phyloP scores from a whole-genome alignment of 2,888 invertebrate species.

The Trichacis sp. region DNA sequence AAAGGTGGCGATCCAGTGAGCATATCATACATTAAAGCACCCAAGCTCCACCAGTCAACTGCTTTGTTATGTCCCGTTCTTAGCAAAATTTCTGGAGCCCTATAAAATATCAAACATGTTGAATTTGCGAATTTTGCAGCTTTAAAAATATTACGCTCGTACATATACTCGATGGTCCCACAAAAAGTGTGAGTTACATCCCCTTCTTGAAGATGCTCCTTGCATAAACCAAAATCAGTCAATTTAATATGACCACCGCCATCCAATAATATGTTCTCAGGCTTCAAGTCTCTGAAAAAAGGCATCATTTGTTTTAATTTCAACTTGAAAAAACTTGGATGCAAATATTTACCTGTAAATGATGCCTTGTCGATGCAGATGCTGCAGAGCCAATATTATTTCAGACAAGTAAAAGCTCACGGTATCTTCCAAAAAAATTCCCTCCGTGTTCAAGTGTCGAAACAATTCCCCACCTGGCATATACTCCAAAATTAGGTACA shows the following conservation, averaged over 20 bases:
- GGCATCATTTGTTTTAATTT: background rate
- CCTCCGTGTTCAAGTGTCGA: constrained; percentile 81
- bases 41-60: constrained; percentile 99
- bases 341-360: constrained; percentile 79
- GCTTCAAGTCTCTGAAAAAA: constrained; percentile 87
- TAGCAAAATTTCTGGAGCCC: constrained; percentile 99
- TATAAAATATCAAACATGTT: no score
- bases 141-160: no score
- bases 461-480: constrained; percentile 82
- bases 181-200: constrained; percentile 98
- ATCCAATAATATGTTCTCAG: constrained; percentile 97
- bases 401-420: constrained; percentile 97
- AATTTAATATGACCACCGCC: constrained; percentile 85
- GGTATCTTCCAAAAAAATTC: constrained; percentile 81
- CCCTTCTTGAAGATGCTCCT: constrained; percentile 76
- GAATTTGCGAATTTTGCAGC: no score
- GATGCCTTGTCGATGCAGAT: constrained; percentile 96
- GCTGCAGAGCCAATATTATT: constrained; percentile 96
- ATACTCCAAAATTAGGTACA: constrained; percentile 82
- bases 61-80: constrained; percentile 98
- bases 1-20: constrained; percentile 98
- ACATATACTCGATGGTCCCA: constrained; percentile 99
- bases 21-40: constrained; percentile 99
- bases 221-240: constrained; percentile 66
- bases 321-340: background rate